Conservation (phyloP, 2,113 vertebrate species). For the Anolis sagrei region DNA sequence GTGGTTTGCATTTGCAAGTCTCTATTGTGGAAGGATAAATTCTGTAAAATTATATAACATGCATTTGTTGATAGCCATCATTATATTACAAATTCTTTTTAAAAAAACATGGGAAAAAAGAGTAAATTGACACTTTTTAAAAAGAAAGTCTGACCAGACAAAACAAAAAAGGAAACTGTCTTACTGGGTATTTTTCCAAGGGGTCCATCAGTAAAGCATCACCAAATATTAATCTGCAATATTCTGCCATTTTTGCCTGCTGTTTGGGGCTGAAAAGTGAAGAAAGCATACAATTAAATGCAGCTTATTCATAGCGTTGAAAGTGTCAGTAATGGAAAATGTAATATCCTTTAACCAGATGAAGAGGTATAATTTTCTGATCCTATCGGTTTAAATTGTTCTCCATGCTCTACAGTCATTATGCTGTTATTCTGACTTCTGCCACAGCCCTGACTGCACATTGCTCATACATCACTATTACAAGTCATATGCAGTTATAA, state of each 20-base stretch:
- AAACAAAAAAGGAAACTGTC: constrained; percentile 38
- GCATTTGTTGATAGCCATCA: background rate
- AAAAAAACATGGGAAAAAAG: no score
- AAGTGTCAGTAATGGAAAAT: constrained; percentile 17
- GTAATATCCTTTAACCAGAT: constrained; percentile 34
- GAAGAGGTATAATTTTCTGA: constrained; percentile 5
- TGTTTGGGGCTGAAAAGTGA: constrained; percentile 87
- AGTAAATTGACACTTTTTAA: background rate
- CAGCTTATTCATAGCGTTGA: constrained; percentile 13
- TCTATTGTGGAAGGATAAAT: background rate
- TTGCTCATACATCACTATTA: background rate
- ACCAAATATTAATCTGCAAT: constrained; percentile 97
- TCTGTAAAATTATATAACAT: no score
- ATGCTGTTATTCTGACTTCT: constrained; percentile 13
- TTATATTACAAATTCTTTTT: background rate
- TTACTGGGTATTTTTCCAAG: constrained; percentile 96
- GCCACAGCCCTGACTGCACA: constrained; percentile 12
- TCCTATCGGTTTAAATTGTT: constrained; percentile 21
- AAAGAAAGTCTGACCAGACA: background rate
- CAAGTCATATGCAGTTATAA: background rate
- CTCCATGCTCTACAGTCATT: constrained; percentile 13
- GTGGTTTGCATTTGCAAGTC: constrained; percentile 22
- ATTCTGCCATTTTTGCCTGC: constrained; percentile 99
- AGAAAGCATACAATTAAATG: constrained; percentile 44
- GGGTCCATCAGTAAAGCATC: constrained; percentile 93